These are phyloP conservation scores for Oenanthe oenanthe DNA, from an alignment of 2,113 vertebrate genomes.

Conservation along the genomic window DNA sequence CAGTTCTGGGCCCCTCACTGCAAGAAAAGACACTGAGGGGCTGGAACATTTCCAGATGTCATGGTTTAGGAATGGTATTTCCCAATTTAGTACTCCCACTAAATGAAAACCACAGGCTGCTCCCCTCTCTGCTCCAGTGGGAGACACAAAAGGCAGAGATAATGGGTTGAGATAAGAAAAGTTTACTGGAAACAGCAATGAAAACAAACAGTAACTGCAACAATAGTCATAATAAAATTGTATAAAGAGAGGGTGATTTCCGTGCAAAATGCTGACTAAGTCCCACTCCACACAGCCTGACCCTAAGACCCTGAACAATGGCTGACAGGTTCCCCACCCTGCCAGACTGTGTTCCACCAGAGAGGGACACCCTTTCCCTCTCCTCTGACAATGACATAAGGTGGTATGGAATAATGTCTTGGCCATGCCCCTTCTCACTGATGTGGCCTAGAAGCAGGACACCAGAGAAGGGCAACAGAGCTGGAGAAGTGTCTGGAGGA, in stretches of 20 bases:
- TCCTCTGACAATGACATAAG: not conserved
- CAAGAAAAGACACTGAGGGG: not conserved
- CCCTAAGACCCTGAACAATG: not conserved
- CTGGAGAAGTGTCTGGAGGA: not conserved
- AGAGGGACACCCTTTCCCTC: not conserved
- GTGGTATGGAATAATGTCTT: not conserved
- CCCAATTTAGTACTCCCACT: not conserved
- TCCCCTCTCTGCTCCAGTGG: fast-evolving
- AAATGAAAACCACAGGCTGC: not conserved
- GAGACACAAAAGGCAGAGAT: not conserved
- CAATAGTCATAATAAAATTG: not conserved
- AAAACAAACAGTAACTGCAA: not conserved
- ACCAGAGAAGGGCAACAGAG: not conserved
- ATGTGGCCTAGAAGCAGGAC: not conserved
- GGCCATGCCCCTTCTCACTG: fast-evolving
- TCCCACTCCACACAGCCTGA: fast-evolving
- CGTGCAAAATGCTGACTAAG: not conserved
- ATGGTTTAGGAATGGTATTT: not conserved
- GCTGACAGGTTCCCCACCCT: no score
- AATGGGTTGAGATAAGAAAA: not conserved
- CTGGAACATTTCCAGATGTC: not conserved
- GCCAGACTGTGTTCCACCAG: not conserved
- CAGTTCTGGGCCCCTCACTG: not conserved
- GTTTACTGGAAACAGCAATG: not conserved
- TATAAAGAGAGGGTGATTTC: not conserved